Base-by-base conservation (phyloP, 2,888 invertebrate species). In the Clistopyga incitator region DNA sequence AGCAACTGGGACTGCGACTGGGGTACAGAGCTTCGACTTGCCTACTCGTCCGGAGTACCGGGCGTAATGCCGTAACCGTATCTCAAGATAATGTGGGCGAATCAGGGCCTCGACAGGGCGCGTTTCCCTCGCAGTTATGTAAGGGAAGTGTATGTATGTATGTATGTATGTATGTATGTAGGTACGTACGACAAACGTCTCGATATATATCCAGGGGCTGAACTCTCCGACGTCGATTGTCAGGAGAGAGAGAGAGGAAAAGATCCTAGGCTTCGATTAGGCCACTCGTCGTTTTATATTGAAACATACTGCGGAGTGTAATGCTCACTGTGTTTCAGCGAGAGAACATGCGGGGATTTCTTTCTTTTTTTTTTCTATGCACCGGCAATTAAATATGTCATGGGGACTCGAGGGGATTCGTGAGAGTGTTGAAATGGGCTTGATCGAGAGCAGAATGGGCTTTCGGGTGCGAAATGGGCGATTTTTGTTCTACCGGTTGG, bases 71-170 rank as follows among this genome's bases (percentile, higher is more conserved):
- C 81, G 86, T 77, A 83, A 86, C 86, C 88, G 88, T 90, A 92
- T 92, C 92, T 92, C 91, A 90, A 91, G 91, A 92, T 92, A 92
- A 92, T 92, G 89, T 89, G 87, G 85, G 87, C 84, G 84, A 89
- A 90, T 88, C 90, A 87, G 87, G 86, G 86, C 75, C 84, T 85
- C 80, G 68, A 77, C 77, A 78, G 72, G 42, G 65, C 84, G 77
- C 79, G 81, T 82, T 82, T 78, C 78, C 77, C 77, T 74, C 72
- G 34, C 45, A 38, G 25, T 38, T 56, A 47, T 47, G 47, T 72
- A 11, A 38, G 72, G 20, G 20, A n/a, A 18, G 25, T 29, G 25
- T 23, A 54, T 13, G n/a, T 54, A 34, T 72, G 45, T 50, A 45
- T 25, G 6, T 52, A 38, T 13, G 47, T n/a, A 10, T 64, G n/a